Base-by-base conservation (phyloP, 2,797 vertebrate genomes). In the Miichthys miiuy region DNA sequence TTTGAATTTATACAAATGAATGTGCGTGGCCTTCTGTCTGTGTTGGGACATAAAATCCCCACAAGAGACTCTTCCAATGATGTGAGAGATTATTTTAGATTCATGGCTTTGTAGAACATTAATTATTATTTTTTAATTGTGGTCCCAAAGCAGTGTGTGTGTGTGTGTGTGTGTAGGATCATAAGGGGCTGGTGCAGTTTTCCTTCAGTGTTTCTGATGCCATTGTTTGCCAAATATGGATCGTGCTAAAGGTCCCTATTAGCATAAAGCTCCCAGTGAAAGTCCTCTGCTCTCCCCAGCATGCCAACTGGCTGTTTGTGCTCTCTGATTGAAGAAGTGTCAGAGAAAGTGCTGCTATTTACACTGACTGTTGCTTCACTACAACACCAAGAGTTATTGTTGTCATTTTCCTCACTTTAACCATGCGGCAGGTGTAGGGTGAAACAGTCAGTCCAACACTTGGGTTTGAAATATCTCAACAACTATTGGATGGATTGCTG, bases 191-290 rank as follows among this genome's bases (percentile, higher is more conserved):
- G 81, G 74, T 54, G 34, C 34, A 38, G 34, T 34, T 7, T 60
- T 68, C 75, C 82, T 85, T 77, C 42, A 60, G 74, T 81, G 41
- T 42, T 67, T 72, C 80, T 69, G 71, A 75, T 63, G 74, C 73
- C 27, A 56, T 20, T 81, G 81, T 93, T 93, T 91, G 88, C 90
- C 86, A 89, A 89, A 86, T 80, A 85, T 85, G 88, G 80, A 85
- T 85, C 82, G 75, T 75, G 72, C 72, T 77, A 88, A 92, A 92
- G 90, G 91, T 92, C 91, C 65, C 76, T 77, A 93, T 92, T 93
- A 88, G 80, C 91, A 93, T 91, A 88, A 65, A 68, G 58, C 80
- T 83, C 79, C 78, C 76, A 87, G 78, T 76, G 81, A 84, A 85
- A 72, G 80, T 76, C 56, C 66, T 78, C n/a, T 23, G 11, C 61